phyloP scores from a whole-genome alignment of 2,797 vertebrate genomes.

The Alfaro cultratus region DNA sequence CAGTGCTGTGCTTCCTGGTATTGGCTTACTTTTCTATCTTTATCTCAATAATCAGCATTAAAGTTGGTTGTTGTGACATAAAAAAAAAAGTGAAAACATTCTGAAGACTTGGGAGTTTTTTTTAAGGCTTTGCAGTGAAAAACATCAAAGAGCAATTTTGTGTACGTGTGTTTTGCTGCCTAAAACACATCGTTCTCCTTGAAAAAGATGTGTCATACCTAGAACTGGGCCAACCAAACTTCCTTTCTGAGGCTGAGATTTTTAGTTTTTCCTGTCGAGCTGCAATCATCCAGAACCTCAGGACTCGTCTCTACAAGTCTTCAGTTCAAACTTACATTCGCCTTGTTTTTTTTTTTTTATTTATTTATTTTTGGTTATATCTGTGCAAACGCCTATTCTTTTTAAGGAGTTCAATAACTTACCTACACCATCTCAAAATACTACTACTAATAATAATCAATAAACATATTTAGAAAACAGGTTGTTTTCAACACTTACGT shows the following conservation, averaged over 20 bases:
- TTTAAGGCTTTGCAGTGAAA: neutral
- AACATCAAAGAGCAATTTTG: neutral
- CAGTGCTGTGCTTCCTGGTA: neutral
- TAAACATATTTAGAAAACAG: neutral
- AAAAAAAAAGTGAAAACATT: neutral
- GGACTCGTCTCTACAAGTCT: neutral
- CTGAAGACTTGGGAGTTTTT: neutral
- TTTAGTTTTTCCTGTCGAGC: neutral
- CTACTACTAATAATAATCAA: neutral
- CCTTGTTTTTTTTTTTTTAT: neutral
- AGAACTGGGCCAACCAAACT: neutral
- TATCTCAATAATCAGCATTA: neutral
- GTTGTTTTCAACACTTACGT: conserved; percentile 76
- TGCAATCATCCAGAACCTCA: neutral
- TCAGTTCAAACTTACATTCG: neutral
- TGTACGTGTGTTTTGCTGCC: neutral
- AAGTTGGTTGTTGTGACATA: neutral
- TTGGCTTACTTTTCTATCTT: neutral
- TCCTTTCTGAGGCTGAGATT: neutral
- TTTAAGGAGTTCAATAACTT: neutral
- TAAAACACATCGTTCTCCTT: neutral
- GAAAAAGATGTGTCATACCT: neutral
- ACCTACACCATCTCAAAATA: neutral
- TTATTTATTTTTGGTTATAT: neutral
- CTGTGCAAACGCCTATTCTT: neutral